Percentiles rank a stretch among this genome's conserved stretches.
These are phyloP conservation scores for Morpho deidamia DNA, from an alignment of 2,888 invertebrate species.

Conservation along the genomic window DNA sequence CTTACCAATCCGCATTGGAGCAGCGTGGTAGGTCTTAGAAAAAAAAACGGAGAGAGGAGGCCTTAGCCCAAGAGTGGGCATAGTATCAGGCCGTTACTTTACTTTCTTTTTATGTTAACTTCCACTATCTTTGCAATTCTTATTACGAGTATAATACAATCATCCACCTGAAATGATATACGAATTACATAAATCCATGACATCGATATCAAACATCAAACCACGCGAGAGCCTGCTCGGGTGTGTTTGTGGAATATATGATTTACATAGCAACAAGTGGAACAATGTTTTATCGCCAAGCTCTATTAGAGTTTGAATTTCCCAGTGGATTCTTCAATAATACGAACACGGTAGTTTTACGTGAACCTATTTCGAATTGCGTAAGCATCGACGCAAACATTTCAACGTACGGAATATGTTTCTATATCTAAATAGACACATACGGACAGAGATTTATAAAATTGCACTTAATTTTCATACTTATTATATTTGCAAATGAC, in stretches of 20 bases:
- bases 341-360: conserved; percentile 43
- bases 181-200: conserved; percentile 14
- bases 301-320: conserved; percentile 62
- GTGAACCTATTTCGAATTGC: neutral
- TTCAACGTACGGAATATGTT: neutral
- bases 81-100: too few species aligned
- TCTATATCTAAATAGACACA: too few species aligned
- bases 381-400: neutral
- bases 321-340: conserved; percentile 53
- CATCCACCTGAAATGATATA: neutral
- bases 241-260: conserved; percentile 45
- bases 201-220: conserved; percentile 40
- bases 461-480: too few species aligned
- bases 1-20: too few species aligned
- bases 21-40: too few species aligned
- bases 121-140: too few species aligned
- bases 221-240: conserved; percentile 44
- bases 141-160: too few species aligned
- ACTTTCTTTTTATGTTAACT: too few species aligned
- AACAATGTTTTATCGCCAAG: conserved; percentile 60
- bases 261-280: conserved; percentile 61
- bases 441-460: too few species aligned
- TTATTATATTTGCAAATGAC: too few species aligned
- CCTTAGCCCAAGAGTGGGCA: too few species aligned
- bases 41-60: too few species aligned